Evolutionary conservation across 1,140 invertebrate genomes (phyloP).

Genomic region (Drosophila mayri): DNA sequence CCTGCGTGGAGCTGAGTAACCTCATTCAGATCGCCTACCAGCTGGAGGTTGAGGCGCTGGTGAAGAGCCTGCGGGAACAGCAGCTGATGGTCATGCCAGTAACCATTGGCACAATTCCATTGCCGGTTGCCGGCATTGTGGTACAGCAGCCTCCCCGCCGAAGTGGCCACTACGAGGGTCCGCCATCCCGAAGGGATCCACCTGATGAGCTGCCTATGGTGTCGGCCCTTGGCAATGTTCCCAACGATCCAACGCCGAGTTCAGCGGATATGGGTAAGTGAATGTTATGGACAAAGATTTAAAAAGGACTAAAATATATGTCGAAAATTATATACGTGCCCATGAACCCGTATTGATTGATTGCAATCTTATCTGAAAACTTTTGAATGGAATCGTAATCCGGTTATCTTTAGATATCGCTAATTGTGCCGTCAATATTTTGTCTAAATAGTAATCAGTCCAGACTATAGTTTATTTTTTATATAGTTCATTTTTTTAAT

Average conservation of each 20-base stretch:
- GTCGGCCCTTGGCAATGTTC: slow-evolving; percentile 37
- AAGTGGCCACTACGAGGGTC: slow-evolving; percentile 58
- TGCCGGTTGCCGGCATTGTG: slow-evolving; percentile 60
- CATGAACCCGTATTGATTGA: slow-evolving; percentile 4
- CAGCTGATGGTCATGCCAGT: slow-evolving; percentile 85
- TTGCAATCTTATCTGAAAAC: slow-evolving; percentile 23
- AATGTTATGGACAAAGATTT: background rate
- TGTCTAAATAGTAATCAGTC: background rate
- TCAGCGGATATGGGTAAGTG: slow-evolving; percentile 60
- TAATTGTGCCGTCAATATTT: slow-evolving; percentile 9
- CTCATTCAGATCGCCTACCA: slow-evolving; percentile 89
- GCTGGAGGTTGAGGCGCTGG: slow-evolving; percentile 86
- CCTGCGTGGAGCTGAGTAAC: slow-evolving; percentile 87
- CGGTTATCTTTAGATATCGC: background rate
- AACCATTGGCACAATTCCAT: slow-evolving; percentile 87
- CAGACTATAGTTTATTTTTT: background rate
- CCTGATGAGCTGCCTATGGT: slow-evolving; percentile 58
- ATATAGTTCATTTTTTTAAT: no score
- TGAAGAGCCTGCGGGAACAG: slow-evolving; percentile 85
- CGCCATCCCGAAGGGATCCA: slow-evolving; percentile 11
- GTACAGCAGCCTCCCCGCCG: slow-evolving; percentile 69
- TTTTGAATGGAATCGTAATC: background rate
- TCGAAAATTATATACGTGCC: slow-evolving; percentile 7
- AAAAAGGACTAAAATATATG: background rate
- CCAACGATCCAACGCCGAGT: slow-evolving; percentile 31